A percentile compares a stretch with the other conserved stretches of the same genome.
Evolutionary conservation across 1,140 invertebrate species (phyloP).

Genomic region (Pectinophora gossypiella): DNA sequence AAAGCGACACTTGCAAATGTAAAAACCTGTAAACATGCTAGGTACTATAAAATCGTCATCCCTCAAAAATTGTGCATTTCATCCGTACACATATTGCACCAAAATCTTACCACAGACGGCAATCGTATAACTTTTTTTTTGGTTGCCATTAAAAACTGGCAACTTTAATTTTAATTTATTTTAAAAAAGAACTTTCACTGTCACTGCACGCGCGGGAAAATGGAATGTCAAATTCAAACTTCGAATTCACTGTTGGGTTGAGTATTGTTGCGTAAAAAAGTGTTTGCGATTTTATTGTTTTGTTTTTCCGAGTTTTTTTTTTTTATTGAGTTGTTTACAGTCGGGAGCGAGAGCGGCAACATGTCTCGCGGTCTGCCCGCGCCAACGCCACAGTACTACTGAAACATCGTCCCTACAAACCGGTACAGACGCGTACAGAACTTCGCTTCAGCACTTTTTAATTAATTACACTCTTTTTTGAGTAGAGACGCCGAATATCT

Average conservation of each 20-base stretch:
- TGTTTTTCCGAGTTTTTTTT: not conserved
- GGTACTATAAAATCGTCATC: constrained; percentile 34
- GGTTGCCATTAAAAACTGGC: constrained; percentile 44
- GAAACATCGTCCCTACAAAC: not conserved
- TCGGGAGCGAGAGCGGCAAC: not conserved
- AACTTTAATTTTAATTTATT: not conserved
- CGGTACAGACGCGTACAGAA: not conserved
- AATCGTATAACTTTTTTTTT: constrained; percentile 63
- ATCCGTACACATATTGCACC: constrained; percentile 16
- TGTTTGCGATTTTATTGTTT: not conserved
- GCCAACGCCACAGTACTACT: not conserved
- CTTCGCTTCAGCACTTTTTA: not conserved
- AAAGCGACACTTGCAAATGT: constrained; percentile 28
- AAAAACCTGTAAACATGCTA: constrained; percentile 64
- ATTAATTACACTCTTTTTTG: no score
- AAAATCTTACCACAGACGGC: constrained; percentile 63
- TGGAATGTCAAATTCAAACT: not conserved
- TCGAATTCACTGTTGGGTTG: not conserved
- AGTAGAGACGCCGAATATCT: no score
- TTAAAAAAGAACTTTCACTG: not conserved
- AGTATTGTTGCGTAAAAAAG: not conserved
- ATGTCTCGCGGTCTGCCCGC: not conserved
- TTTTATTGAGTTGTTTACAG: not conserved
- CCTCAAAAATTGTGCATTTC: constrained; percentile 28
- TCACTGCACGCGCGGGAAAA: not conserved